phyloP scores from a whole-genome alignment of 2,113 vertebrate genomes.

The Ophthalmolycus amberensis region DNA sequence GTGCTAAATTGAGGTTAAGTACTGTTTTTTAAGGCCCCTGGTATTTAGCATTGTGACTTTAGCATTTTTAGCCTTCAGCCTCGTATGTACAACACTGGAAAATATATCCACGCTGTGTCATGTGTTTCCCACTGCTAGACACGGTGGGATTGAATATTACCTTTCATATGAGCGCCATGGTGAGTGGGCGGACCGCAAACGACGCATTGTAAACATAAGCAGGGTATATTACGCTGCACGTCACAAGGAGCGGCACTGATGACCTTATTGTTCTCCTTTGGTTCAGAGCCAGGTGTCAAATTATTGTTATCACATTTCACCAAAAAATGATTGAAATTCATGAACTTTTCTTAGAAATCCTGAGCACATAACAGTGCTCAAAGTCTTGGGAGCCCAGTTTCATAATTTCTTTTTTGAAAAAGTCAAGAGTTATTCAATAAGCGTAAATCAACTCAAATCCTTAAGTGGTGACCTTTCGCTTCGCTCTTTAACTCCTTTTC shows the following conservation, averaged over 20 bases:
- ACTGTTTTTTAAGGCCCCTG: not conserved
- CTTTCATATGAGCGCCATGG: not conserved
- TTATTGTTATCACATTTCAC: conserved; percentile 22
- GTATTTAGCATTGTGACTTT: not conserved
- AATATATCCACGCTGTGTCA: not conserved
- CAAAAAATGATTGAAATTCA: not conserved
- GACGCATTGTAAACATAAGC: not conserved
- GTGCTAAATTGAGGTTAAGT: not conserved
- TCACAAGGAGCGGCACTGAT: conserved; percentile 29
- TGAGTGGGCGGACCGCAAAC: no score
- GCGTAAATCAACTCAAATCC: conserved; percentile 31
- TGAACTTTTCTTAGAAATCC: not conserved
- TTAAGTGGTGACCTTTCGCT: conserved; percentile 32
- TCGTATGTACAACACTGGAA: not conserved
- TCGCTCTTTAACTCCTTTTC: not conserved
- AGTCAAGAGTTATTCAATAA: conserved; percentile 49
- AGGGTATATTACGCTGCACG: not conserved
- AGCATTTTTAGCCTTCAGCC: not conserved
- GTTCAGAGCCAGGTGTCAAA: not conserved
- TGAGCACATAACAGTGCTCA: not conserved
- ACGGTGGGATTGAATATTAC: not conserved
- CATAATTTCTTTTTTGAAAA: not conserved
- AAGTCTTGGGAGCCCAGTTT: no score
- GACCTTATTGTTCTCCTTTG: not conserved
- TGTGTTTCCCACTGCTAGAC: no score